Evolutionary conservation across 2,888 invertebrate genomes (phyloP), one percentile per base, ranked within the genome.

Genomic region (Neoitamus cyanurus): DNA sequence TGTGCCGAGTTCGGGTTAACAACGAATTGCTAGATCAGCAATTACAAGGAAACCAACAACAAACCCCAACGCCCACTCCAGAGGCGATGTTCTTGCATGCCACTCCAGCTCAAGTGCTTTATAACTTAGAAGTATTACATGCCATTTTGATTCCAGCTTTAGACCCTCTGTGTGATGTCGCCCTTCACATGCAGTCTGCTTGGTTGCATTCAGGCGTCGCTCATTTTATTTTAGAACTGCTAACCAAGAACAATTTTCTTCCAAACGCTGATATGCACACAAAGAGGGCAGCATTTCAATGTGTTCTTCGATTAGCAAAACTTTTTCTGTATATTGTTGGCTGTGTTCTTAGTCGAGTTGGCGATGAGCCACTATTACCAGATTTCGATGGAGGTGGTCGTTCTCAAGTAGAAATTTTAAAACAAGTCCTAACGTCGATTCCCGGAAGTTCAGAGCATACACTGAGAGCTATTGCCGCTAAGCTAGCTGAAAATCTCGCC

Each of bases 121-220:
- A 96, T 89, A 94, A 95, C 91, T 92, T 95, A 87, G 95, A 95
- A 91, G 96, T 98, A 77, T 92, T 98, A 86, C 97, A 98, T 91
- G 95, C 97, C 86, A 93, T 98, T 90, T 92, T 99, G 86, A 97
- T 99, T 95, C 99, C 99, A 13, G 97, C 98, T 6, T 92, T 94
- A 7, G 96, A 97, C 88, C 95, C 96, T 1, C 93, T 95, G 87
- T 94, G 96, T 1, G 96, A 96, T 69, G 94, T 92, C 3, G 92
- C 93, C 86, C 91, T 93, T 77, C 92, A 91, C 87, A 92, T 93
- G 87, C 94, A 95, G 90, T 89, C 93, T 58, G 93, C 93, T 3
- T 94, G 94, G 90, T 92, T 94, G 84, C 93, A 93, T 88, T 94
- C 94, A 86, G 89, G 93, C 89, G 88, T 94, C 91, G 91, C 92